Base-by-base conservation (phyloP, 2,888 invertebrate genomes). In the Chydorus sphaericus region DNA sequence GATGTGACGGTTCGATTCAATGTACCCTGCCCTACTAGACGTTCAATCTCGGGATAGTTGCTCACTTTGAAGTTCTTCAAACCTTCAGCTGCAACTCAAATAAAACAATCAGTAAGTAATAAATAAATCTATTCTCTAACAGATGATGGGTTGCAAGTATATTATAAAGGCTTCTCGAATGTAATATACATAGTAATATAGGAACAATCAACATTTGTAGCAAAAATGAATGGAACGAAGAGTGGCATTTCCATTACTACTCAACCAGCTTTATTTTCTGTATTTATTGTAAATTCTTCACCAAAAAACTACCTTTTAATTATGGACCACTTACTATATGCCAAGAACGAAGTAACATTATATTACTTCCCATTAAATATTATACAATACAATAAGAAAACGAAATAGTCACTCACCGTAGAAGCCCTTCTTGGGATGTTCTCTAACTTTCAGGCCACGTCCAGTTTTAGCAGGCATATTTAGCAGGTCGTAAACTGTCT, bases 381-480 rank as follows among this genome's bases (percentile, higher is more conserved):
- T n/a, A n/a, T n/a, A n/a, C 10, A 50, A 44, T 29, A 33, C 54
- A 59, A 14, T 48, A 26, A 33, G 54, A 18, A 11, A 49, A 11
- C 31, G 8, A 11, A 38, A 26, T 49, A 23, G 38, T 23, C 44
- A 38, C 64, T 66, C 64, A 75, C 75, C 74, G 62, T 75, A 77
- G 61, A 77, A 77, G 39, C 77, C 77, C 57, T 68, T 71, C 62
- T 72, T 75, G 2, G 76, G 76, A 64, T 76, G 73, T 62, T 77
- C 74, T 58, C 77, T 61, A 37, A 77, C 69, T 63, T 72, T 73
- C n/a, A 78, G 66, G 3, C 73, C 51, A 66, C 69, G 63, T 67
- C 72, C 61, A 60, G 59, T 56, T 60, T 66, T 63, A 18, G 59
- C 62, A 3, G 68, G 60, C 60, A 70, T 69, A n/a, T n/a, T n/a